Evolutionary conservation across 2,113 vertebrate species (phyloP).

Genomic region (Platysteira castanea): DNA sequence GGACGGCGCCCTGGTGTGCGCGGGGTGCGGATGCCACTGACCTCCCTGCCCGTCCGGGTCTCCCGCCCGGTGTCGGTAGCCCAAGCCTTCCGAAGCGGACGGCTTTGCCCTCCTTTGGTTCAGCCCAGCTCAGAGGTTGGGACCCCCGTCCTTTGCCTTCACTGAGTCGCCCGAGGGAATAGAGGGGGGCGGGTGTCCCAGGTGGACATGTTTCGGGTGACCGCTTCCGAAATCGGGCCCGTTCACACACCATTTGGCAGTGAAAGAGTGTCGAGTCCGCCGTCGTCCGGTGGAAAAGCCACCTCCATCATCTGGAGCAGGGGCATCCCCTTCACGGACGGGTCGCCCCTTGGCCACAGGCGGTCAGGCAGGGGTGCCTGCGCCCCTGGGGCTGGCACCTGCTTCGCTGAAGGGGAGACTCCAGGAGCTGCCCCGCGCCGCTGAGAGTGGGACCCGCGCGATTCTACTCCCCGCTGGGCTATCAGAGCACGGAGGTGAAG

Average conservation of each 20-base stretch:
- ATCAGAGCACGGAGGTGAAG: not conserved
- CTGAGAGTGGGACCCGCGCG: not conserved
- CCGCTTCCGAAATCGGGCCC: not conserved
- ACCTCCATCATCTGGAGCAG: not conserved
- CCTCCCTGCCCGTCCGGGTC: not conserved
- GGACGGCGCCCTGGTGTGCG: not conserved
- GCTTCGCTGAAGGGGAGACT: not conserved
- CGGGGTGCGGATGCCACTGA: not conserved
- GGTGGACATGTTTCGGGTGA: not conserved
- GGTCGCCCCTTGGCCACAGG: not conserved
- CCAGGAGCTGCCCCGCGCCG: not conserved
- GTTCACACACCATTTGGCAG: not conserved
- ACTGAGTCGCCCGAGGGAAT: not conserved
- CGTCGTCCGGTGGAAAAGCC: not conserved
- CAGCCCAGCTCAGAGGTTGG: not conserved
- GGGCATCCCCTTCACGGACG: not conserved
- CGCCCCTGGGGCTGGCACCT: not conserved
- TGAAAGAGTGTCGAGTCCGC: not conserved
- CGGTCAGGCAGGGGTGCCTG: not conserved
- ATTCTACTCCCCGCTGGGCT: not conserved
- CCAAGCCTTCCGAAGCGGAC: not conserved
- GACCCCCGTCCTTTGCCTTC: not conserved
- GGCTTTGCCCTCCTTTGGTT: not conserved
- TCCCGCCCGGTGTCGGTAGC: not conserved
- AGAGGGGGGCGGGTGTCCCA: accelerated